Base-by-base conservation (phyloP, 2,113 vertebrate species). In the Amphilophus citrinellus region DNA sequence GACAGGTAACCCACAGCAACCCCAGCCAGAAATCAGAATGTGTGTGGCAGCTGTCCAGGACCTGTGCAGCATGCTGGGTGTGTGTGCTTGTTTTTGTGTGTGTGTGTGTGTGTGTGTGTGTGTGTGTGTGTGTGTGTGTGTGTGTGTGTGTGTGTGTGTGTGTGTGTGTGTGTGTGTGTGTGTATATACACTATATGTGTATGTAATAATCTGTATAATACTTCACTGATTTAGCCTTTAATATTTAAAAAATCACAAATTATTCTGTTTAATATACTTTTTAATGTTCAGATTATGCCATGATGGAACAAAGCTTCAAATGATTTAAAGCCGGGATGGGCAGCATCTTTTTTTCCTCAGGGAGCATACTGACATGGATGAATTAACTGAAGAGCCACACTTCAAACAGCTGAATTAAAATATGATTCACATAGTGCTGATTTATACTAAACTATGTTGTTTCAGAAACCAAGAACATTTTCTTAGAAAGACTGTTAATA, bases 1-100 rank as follows among this genome's bases (percentile, higher is more conserved):
- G 77, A 84, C 85, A 89, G 91, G 92, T 91, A 94, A 92, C 91
- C 87, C 82, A 83, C 86, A 14, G 88, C 91, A 91, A 94, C 94
- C 89, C 61, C 71, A 88, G 87, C 87, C 85, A 91, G 86, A 87
- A 92, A 89, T 88, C 91, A 92, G 88, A 84, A 81, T 83, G 79
- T 89, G 79, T 78, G 87, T 94, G 93, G 93, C 95, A 94, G 93
- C 87, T 91, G 90, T 90, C 91, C 87, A 85, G 85, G 89, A 87
- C 68, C 47, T 76, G 50, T 47, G 65, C 62, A 37, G 60, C 75
- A 22, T 77, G 66, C 11, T 79, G 63, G 17, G 59, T 79, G 61
- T 73, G 76, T 61, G 42, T 50, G n/a, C 76, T 24, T 61, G 73
- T 27, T 11, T 44, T 7, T 37, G 6, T 37, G 39, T 20, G 9